phyloP scores from a whole-genome alignment of 2,113 vertebrate genomes.

The Alouatta palliata region DNA sequence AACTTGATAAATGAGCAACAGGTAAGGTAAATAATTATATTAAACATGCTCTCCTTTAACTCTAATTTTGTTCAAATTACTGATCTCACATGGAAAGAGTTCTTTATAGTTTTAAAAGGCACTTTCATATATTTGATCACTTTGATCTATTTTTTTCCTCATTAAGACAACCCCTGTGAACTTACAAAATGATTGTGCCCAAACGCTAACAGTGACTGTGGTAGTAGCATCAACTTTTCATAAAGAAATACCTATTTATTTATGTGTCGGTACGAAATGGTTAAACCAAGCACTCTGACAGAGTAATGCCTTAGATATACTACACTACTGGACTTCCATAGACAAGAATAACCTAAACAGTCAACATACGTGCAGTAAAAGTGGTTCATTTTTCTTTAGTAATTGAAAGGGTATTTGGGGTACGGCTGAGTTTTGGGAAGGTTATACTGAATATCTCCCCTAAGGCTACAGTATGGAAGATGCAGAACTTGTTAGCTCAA shows the following conservation, averaged over 20 bases:
- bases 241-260: not conserved
- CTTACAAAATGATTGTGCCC: not conserved
- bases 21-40: not conserved
- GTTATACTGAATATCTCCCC: not conserved
- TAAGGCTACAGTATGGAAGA: not conserved
- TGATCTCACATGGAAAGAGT: not conserved
- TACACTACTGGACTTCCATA: not conserved
- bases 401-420: not conserved
- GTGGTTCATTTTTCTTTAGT: not conserved
- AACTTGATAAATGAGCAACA: not conserved
- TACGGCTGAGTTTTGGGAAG: not conserved
- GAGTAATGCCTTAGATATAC: not conserved
- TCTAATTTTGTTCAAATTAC: not conserved
- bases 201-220: not conserved
- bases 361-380: not conserved
- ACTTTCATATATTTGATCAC: not conserved
- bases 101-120: not conserved
- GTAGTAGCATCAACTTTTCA: not conserved
- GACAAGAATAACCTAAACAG: not conserved
- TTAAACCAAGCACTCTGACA: not conserved
- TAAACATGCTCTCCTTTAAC: not conserved
- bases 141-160: not conserved
- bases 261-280: not conserved
- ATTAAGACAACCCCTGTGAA: not conserved
- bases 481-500: not conserved